These are phyloP conservation scores for Myxocyprinus asiaticus DNA, from an alignment of 2,113 vertebrate species.

Conservation along the genomic window DNA sequence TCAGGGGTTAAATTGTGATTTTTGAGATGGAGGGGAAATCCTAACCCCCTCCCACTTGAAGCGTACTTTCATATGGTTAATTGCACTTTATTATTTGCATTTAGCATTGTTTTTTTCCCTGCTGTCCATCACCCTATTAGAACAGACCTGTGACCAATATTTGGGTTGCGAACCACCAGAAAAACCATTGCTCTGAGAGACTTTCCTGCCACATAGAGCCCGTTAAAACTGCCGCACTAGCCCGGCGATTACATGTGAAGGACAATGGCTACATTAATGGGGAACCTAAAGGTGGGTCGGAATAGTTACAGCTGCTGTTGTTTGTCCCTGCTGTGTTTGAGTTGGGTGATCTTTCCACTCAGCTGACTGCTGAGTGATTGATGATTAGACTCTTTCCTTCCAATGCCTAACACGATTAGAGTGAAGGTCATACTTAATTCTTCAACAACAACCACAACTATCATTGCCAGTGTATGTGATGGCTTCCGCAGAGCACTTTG, in stretches of 20 bases:
- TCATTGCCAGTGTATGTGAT: slow-evolving; percentile 63
- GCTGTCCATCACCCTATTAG: background rate
- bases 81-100: background rate
- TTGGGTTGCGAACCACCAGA: background rate
- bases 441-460: slow-evolving; percentile 72
- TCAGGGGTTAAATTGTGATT: too few relatives aligned
- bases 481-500: slow-evolving; percentile 63
- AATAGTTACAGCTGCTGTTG: slow-evolving; percentile 19
- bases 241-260: slow-evolving; percentile 4
- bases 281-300: background rate
- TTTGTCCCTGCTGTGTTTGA: slow-evolving; percentile 34
- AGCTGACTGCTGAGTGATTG: slow-evolving; percentile 52
- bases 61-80: background rate
- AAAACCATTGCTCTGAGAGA: background rate
- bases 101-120: background rate
- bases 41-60: too few relatives aligned
- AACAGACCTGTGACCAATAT: background rate
- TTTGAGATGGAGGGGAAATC: too few relatives aligned
- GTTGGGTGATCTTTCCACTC: slow-evolving; percentile 44
- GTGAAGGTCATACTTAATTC: slow-evolving; percentile 71
- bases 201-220: slow-evolving; percentile 14
- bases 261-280: slow-evolving; percentile 2
- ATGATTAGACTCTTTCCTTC: slow-evolving; percentile 61
- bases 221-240: background rate
- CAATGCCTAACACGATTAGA: slow-evolving; percentile 68